Evolutionary conservation across 2,797 vertebrate genomes (phyloP), one percentile per base, ranked within the genome.

Genomic region (Acanthis flammea): DNA sequence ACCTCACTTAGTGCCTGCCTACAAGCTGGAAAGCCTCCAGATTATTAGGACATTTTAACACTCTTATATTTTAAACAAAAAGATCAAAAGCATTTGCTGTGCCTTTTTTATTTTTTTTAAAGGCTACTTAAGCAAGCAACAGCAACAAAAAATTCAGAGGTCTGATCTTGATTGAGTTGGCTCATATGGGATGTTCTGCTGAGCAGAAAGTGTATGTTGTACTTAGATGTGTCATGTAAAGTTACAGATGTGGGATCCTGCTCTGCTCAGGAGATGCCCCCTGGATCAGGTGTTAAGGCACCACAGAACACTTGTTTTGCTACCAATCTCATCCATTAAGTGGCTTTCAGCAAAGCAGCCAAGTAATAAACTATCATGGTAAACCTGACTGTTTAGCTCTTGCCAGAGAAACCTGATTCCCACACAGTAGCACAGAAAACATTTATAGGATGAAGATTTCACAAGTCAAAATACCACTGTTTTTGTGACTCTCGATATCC

Each of bases 401-500:
- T 86, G 70, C 48, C 68, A 92, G 94, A 96, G 91, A 94, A 94
- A 86, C 39, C 80, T 93, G 76, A 90, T 91, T 87, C 80, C 83
- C 94, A 77, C 7, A 74, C 45, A 86, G 82, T 44, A 94, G 62
- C 74, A 91, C 55, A 66, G 67, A 94, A 94, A 97, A 45, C 45
- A 70, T 81, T 97, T 96, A 91, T 78, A 86, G 0, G 27, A 91
- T 41, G 89, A 96, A 91, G 92, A 87, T 73, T 95, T 90, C 72
- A 35, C 85, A 97, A 95, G 82, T 89, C 86, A 92, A 90, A 96
- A 97, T 91, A 82, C 55, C 30, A 70, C 48, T 85, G 92, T 22
- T 94, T 97, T 96, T 86, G 75, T 96, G 93, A 96, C 91, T 94
- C 90, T 85, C 4, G n/a, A 80, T 93, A 90, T 96, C 92, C 95